Evolutionary conservation across 2,113 vertebrate species (phyloP).

Genomic region (Solenodon paradoxus): DNA sequence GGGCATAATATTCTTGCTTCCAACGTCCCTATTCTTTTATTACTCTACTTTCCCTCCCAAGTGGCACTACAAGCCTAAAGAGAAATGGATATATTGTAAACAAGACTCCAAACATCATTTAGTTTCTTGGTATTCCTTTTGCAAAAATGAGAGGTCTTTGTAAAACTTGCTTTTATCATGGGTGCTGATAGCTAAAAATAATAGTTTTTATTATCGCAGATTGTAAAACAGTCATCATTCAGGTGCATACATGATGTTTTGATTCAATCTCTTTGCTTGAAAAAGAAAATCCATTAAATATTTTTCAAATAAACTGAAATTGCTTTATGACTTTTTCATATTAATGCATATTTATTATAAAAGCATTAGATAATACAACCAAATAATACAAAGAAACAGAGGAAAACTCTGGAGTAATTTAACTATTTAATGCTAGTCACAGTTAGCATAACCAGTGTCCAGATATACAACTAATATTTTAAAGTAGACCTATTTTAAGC

Average conservation of each 20-base stretch:
- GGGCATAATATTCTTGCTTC: neutral
- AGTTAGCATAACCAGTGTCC: neutral
- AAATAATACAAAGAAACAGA: neutral
- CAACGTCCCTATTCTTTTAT: neutral
- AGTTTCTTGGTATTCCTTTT: neutral
- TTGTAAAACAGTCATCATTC: neutral
- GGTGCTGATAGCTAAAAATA: neutral
- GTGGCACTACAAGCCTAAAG: neutral
- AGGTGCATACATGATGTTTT: neutral
- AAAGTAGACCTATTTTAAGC: neutral
- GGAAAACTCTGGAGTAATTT: neutral
- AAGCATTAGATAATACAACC: neutral
- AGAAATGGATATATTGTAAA: neutral
- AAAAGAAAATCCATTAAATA: neutral
- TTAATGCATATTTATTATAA: neutral
- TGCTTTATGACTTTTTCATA: neutral
- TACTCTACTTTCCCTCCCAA: neutral
- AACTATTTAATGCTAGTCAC: neutral
- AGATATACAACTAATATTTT: neutral
- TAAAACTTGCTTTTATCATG: slow-evolving; percentile 4
- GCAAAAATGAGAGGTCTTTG: neutral
- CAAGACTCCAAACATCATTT: neutral
- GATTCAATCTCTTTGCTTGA: neutral
- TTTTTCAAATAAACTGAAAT: neutral
- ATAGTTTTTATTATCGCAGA: neutral